Conservation (phyloP, 1,140 invertebrate genomes). For the Subanguina moxae region DNA sequence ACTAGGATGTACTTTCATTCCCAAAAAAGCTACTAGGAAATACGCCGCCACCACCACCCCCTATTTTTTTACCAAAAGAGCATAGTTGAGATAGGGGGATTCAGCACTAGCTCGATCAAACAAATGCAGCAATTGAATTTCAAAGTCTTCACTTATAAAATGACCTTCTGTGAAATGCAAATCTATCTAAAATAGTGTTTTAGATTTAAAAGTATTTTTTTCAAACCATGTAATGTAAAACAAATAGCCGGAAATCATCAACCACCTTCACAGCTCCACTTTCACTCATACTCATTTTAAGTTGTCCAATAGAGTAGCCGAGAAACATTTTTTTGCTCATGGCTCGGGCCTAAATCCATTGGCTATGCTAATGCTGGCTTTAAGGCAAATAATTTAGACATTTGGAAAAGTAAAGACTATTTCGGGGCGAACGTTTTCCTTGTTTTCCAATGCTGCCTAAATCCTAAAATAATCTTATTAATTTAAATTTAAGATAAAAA, state of each 20-base stretch:
- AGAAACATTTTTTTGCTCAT: constrained; percentile 45
- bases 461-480: too few species aligned
- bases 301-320: constrained; percentile 47
- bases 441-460: constrained; percentile 1
- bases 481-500: too few species aligned
- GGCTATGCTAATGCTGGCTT: too few species aligned
- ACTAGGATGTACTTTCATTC: too few species aligned
- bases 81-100: constrained; percentile 44
- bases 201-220: background rate
- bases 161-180: constrained; percentile 44
- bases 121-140: constrained; percentile 38
- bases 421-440: constrained; percentile 11
- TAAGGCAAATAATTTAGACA: background rate
- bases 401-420: constrained; percentile 49
- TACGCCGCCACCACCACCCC: too few species aligned
- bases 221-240: constrained; percentile 55
- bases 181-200: constrained; percentile 42
- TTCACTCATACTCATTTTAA: constrained; percentile 20
- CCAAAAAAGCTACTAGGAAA: too few species aligned
- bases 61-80: constrained; percentile 29
- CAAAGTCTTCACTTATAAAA: constrained; percentile 39
- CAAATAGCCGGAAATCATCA: constrained; percentile 43
- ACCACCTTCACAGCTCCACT: constrained; percentile 34
- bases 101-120: constrained; percentile 38
- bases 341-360: constrained; percentile 28